Base-by-base conservation (phyloP, 1,140 invertebrate genomes). In the Cyrtorhinus lividipennis region DNA sequence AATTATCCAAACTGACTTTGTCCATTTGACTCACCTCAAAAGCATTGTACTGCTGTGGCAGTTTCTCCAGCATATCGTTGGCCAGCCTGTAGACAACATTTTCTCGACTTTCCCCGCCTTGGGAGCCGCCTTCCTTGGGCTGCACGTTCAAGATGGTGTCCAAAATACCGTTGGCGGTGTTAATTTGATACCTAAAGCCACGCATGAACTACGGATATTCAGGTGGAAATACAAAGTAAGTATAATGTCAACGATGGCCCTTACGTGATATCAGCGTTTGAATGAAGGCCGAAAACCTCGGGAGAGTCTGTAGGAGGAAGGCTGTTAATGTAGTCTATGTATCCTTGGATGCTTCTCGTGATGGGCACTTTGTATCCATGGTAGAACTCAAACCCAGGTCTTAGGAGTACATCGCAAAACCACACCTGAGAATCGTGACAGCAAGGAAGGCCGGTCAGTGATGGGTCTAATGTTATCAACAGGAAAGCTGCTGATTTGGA, bases 251-350 rank as follows among this genome's bases (percentile, higher is more conserved):
- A n/a, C n/a, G n/a, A n/a, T n/a, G n/a, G n/a, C n/a, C n/a, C 75
- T 76, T 75, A 96, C 71, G 92, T 96, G 60, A 97, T 97, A 71
- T 97, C 93, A 58, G 94, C 94, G 76, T 98, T 98, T 5, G 85
- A 77, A 76, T 97, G 93, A 18, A 97, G 76, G n/a, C 95, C 95
- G 77, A 97, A 96, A 0, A 95, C 92, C 78, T 96, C 90, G 0
- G 94, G 94, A 1, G 89, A 90, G 73, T 98, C 95, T 12, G 85
- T 84, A 2, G 81, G 73, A 0, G 92, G 90, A 59, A 97, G 76
- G 68, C 81, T 82, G 68, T 87, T 88, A 56, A 98, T 94, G 64
- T 90, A 91, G 71, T 93, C 90, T 15, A 89, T 72, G 68, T 91
- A 93, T 0, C 87, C 85, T 69, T 71, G 57, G 38, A 92, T 75